Conservation (phyloP, 2,888 invertebrate species). For the Norana najaformis region DNA sequence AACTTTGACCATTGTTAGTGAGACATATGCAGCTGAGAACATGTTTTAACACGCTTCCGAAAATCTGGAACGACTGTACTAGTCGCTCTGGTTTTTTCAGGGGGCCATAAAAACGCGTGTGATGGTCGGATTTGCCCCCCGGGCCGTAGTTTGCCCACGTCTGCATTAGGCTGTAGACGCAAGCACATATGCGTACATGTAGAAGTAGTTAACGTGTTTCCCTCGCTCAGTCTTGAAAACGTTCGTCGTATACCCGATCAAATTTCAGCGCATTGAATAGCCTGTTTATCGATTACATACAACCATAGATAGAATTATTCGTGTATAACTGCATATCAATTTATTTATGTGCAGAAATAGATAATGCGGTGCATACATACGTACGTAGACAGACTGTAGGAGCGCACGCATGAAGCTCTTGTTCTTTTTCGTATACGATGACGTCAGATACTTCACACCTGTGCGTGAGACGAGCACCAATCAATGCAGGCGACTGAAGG, state of each 20-base stretch:
- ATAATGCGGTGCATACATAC: neutral
- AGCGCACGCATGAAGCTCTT: neutral
- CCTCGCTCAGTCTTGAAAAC: neutral
- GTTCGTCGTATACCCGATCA: neutral
- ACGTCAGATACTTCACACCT: slow-evolving; percentile 1
- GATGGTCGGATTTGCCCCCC: too few species aligned
- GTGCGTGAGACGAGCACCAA: neutral
- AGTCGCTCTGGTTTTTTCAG: too few species aligned
- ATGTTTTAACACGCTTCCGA: too few species aligned
- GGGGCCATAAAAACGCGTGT: too few species aligned
- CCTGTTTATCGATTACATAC: neutral
- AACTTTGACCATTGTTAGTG: too few species aligned
- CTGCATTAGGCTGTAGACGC: too few species aligned
- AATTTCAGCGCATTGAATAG: neutral
- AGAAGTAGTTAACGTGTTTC: neutral
- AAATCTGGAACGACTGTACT: too few species aligned
- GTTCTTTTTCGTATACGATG: neutral
- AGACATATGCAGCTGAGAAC: too few species aligned
- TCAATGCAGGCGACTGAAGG: neutral
- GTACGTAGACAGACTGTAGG: neutral
- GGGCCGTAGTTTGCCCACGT: too few species aligned
- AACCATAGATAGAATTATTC: neutral
- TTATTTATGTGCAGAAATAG: slow-evolving; percentile 13
- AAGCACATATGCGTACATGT: too few species aligned
- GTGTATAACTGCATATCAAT: neutral